These are phyloP conservation scores for Planococcus citri DNA, from an alignment of 1,140 invertebrate species.

Conservation along the genomic window DNA sequence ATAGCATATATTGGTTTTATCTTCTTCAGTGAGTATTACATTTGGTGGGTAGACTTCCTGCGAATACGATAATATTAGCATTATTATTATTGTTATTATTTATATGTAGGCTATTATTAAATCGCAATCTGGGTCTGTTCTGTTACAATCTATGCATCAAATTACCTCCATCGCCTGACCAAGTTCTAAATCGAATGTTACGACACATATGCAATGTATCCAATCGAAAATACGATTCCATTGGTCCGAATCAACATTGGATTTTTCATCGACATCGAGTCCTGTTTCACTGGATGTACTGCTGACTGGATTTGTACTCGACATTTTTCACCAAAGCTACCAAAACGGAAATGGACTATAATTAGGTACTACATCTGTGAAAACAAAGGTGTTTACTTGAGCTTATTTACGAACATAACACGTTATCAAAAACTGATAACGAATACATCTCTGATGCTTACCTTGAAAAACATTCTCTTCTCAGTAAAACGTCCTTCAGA, in stretches of 20 bases:
- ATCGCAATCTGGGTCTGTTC: background rate
- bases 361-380: background rate
- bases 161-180: slow-evolving; percentile 87
- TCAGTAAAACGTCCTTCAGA: no score
- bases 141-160: background rate
- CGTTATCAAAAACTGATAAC: no score
- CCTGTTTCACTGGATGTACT: background rate
- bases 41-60: slow-evolving; percentile 75
- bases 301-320: background rate
- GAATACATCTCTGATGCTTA: no score
- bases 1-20: slow-evolving; percentile 95
- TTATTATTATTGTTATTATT: no score
- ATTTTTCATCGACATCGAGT: background rate
- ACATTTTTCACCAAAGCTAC: background rate
- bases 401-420: no score
- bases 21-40: slow-evolving; percentile 73
- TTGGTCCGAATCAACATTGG: background rate
- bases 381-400: background rate
- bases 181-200: slow-evolving; percentile 95
- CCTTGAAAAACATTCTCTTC: no score
- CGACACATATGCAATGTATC: slow-evolving; percentile 93
- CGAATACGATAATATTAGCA: slow-evolving; percentile 26
- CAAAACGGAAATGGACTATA: background rate
- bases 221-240: slow-evolving; percentile 71
- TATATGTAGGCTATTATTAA: background rate